Conservation (phyloP, 2,113 vertebrate genomes). For the Chunga burmeisteri region DNA sequence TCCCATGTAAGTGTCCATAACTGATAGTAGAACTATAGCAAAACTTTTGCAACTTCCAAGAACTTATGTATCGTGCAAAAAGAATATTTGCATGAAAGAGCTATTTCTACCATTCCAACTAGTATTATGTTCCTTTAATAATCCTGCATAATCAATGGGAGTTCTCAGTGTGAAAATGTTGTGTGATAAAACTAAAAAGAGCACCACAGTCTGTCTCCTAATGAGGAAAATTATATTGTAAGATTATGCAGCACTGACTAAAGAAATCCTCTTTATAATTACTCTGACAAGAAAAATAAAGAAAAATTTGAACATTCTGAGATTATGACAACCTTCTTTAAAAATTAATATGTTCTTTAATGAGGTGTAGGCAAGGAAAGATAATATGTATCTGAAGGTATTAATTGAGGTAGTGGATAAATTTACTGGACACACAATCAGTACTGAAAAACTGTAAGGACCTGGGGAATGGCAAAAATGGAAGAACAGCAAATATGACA, state of each 20-base stretch:
- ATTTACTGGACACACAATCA: neutral
- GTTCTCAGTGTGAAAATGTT: neutral
- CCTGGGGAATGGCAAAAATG: neutral
- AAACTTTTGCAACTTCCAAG: neutral
- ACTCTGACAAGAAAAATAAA: constrained; percentile 30
- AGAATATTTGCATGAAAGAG: constrained; percentile 9
- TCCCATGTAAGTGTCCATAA: neutral
- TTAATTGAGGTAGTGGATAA: neutral
- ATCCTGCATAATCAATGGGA: neutral
- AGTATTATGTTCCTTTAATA: neutral
- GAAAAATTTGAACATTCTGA: constrained; percentile 6
- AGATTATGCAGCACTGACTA: neutral
- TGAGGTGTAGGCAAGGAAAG: neutral
- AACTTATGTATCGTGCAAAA: neutral
- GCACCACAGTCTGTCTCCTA: neutral
- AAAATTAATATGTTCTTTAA: neutral
- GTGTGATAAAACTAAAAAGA: neutral
- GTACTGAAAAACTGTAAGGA: neutral
- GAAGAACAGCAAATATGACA: neutral
- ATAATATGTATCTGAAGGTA: neutral
- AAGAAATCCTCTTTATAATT: neutral
- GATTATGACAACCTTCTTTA: neutral
- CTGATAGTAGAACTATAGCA: neutral
- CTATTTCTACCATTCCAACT: neutral
- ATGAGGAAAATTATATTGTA: neutral